Base-by-base conservation (phyloP, 2,797 vertebrate species). In the Enteromius treurensis region DNA sequence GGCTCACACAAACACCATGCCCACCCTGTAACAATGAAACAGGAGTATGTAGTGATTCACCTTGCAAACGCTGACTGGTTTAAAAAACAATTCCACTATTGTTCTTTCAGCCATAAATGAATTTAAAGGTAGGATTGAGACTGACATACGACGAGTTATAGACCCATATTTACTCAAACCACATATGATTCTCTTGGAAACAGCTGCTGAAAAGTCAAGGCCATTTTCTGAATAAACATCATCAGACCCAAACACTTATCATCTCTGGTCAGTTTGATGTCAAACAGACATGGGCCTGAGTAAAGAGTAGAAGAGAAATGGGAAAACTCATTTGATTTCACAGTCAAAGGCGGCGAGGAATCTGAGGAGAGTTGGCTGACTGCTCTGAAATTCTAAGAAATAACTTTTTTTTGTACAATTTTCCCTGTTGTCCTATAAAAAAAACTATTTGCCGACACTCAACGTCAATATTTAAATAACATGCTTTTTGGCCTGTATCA, bases 401-500 rank as follows among this genome's bases (percentile, higher is more conserved):
- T 68, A 32, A n/a, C 37, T 21, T 71, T 81, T 81, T 32, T 80
- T 32, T 19, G 4, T 49, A 62, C 69, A 74, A 74, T 74, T 49
- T 65, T 49, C 55, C 53, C 40, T 64, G 3, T 49, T 64, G 45
- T 65, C 45, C 58, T 73, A 26, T 73, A 45, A 70, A 81, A 69
- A 69, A 88, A 83, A 86, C 83, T 34, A 81, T 62, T 80, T 79
- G 62, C 58, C 85, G 82, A 86, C 87, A 84, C 87, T 88, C 79
- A 84, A 89, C 80, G 86, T 86, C 73, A 86, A 68, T 89, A 83
- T 88, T 73, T 77, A 74, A 81, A 64, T 32, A 74, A 81, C 60
- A 79, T 86, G 77, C 74, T 89, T 88, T 88, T n/a, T 85, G 87
- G 86, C 78, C 14, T 26, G n/a, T 51, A 21, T 65, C 8, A 2